Evolutionary conservation across 2,797 vertebrate species (phyloP).

Genomic region (Acanthornis magna): DNA sequence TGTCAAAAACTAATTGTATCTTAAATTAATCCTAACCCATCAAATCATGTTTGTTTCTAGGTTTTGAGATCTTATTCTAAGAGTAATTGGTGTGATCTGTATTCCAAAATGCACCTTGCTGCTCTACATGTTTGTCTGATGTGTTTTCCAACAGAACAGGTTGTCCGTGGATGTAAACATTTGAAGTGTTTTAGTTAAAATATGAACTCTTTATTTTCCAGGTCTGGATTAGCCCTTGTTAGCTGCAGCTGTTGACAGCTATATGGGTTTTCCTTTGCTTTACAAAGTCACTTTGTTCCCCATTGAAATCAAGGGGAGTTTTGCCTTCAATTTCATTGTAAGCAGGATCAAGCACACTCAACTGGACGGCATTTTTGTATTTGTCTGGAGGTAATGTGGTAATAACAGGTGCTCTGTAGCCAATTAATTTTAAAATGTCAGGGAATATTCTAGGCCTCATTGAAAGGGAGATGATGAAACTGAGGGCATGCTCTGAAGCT

Average conservation of each 20-base stretch:
- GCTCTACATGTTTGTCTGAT: background rate
- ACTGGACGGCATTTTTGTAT: background rate
- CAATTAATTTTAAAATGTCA: conserved; percentile 12
- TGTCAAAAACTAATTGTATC: background rate
- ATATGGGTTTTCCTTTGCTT: background rate
- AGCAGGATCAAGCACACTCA: background rate
- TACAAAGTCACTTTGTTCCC: background rate
- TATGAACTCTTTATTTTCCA: background rate
- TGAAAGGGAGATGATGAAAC: background rate
- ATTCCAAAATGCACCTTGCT: background rate
- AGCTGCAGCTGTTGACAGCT: background rate
- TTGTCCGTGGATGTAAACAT: background rate
- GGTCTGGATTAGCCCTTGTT: background rate
- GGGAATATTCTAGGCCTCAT: background rate
- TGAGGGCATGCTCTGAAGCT: background rate
- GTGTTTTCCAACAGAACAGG: background rate
- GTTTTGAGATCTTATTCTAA: background rate
- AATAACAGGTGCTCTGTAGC: background rate
- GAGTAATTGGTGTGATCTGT: background rate
- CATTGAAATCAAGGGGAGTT: background rate
- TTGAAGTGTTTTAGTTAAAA: background rate
- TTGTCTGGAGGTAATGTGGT: conserved; percentile 24
- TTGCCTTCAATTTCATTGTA: background rate
- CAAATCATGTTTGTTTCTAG: background rate
- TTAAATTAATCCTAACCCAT: background rate